A percentile compares a stretch with the other conserved stretches of the same genome.
Conservation (phyloP, 2,113 vertebrate species). For the Carlito syrichta region DNA sequence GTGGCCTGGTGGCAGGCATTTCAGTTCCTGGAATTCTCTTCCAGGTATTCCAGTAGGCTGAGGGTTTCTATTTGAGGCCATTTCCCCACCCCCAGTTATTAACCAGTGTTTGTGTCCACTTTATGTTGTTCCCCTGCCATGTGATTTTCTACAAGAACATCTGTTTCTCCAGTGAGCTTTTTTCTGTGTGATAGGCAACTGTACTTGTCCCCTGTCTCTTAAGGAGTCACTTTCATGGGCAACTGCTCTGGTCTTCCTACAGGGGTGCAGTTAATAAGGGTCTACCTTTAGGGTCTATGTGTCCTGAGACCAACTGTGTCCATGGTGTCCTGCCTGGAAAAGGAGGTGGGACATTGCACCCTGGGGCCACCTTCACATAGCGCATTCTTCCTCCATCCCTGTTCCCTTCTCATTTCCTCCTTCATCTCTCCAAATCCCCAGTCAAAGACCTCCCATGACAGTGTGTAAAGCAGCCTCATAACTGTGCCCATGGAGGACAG, state of each 20-base stretch:
- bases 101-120: too few relatives aligned
- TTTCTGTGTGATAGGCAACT: background rate
- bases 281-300: background rate
- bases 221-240: background rate
- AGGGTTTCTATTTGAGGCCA: accelerated
- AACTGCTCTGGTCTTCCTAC: background rate
- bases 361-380: background rate
- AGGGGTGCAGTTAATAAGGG: background rate
- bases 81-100: too few relatives aligned
- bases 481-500: too few relatives aligned
- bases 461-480: background rate
- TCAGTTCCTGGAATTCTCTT: accelerated
- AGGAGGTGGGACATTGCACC: background rate
- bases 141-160: too few relatives aligned
- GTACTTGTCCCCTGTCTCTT: background rate
- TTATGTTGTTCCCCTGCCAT: too few relatives aligned
- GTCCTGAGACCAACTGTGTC: background rate
- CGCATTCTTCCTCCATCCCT: background rate
- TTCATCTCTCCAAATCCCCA: background rate
- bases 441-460: background rate
- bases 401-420: too few relatives aligned
- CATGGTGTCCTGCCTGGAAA: background rate
- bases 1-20: background rate
- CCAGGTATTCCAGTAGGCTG: background rate
- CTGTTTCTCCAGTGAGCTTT: background rate